Base-by-base conservation (phyloP, 2,797 vertebrate genomes). In the Echiichthys vipera region DNA sequence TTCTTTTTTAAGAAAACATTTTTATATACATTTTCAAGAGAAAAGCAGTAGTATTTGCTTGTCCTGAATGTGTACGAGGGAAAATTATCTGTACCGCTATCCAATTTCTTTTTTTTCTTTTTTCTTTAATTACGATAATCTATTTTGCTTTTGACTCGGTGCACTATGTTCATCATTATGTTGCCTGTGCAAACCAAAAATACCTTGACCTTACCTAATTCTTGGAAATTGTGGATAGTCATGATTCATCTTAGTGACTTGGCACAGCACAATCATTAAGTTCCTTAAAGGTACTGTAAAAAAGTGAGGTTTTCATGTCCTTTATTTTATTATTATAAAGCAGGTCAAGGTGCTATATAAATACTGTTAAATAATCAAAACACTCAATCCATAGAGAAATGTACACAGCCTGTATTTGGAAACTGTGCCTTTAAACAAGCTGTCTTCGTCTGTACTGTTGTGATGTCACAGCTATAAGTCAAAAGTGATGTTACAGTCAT, bases 211-310 rank as follows among this genome's bases (percentile, higher is more conserved):
- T 43, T 20, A 18, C 18, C 18, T 11, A 11, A 51, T 34, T 15
- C n/a, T 22, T 17, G 5, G 3, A 4, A 42, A 3, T 15, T n/a
- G 18, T 17, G 5, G 3, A 4, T 32, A 3, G 7, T 0, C 30
- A n/a, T 37, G 22, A 62, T 43, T 27, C 49, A 53, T 53, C 37
- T 8, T 11, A 1, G 3, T 18, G 20, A 7, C 14, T 24, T 7
- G 10, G 36, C 20, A 5, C 24, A 72, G 40, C 3, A 20, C 8
- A 11, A 24, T 20, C 12, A 53, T 63, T 37, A 3, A 56, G 27
- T 11, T 24, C 22, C 1, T 15, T 32, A 29, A 22, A 17, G 13
- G 59, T 7, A 22, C 5, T 20, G 13, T 36, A 36, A 36, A 36
- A 12, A 36, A 4, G 34, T 12, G 1, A 13, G 13, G 34, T 36